Evolutionary conservation across 92 coral and sea anemone species (phyloP), one percentile per base, ranked within the genome.

Genomic region (Meandrina meandrites): DNA sequence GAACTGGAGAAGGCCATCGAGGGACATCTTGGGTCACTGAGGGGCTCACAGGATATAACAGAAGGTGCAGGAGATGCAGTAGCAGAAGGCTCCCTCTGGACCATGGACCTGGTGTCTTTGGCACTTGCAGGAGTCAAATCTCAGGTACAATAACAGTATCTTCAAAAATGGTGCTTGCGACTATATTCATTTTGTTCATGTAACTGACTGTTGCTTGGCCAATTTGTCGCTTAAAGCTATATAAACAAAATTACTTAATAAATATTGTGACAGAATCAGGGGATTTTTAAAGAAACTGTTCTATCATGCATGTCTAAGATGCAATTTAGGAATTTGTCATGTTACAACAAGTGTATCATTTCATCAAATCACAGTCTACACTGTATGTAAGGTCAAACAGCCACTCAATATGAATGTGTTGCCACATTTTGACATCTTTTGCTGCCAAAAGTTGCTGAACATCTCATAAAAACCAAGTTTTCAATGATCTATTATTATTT

Each of bases 1-100:
- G 93, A 97, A 85, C 86, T 97, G 78, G 99, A 97, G 85, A 89
- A 79, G 70, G 92, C 95, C n/a, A 74, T 97, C 75, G 93, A 95
- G 85, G 91, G 82, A 28, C 94, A 94, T 69, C 88, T 97, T 13
- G 94, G 83, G 40, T 74, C 74, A 14, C 75, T 93, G 62, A 84
- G 90, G 83, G 81, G 75, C 22, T 60, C 81, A 32, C 68, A 80
- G 47, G 89, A 69, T 50, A 22, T 74, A 37, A 81, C 76, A 12
- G 91, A 45, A 24, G 86, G 48, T 45, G 71, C 69, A 7, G 86
- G 85, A n/a, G 87, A 83, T 3, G 81, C 37, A 0, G 79, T 73
- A 14, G 35, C 76, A 35, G 87, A 76, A 56, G 71, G 78, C 40
- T 85, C 94, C 21, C 79, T 85, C 31, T 95, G 97, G 96, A 86